Conservation (phyloP, 23 tunicate genomes). For the Diplosoma virens region DNA sequence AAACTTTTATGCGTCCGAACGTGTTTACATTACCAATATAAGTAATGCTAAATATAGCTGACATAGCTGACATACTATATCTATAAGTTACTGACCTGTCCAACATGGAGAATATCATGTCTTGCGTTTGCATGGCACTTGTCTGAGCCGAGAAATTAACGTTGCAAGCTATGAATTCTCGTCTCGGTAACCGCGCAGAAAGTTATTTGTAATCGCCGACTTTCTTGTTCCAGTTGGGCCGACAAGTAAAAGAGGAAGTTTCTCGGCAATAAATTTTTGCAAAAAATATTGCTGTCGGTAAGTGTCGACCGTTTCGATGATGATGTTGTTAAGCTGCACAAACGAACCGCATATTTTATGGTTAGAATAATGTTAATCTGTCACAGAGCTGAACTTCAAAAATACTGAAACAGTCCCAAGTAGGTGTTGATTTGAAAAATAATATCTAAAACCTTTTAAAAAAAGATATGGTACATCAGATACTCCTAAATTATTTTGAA, state of each 20-base stretch:
- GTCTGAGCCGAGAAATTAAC: conserved; percentile 90
- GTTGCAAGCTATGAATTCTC: conserved; percentile 50
- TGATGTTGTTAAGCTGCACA: conserved; percentile 67
- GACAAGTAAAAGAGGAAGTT: conserved; percentile 57
- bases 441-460: too few species aligned
- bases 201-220: conserved; percentile 75
- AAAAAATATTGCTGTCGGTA: conserved; percentile 73
- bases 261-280: conserved; percentile 37
- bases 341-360: too few species aligned
- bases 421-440: too few species aligned
- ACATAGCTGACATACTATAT: too few species aligned
- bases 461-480: too few species aligned
- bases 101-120: conserved; percentile 77
- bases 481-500: too few species aligned
- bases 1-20: too few species aligned
- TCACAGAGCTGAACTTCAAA: too few species aligned
- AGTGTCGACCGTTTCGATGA: conserved; percentile 85
- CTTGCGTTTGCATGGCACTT: conserved; percentile 82
- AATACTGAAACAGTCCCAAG: too few species aligned
- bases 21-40: too few species aligned
- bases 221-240: conserved; percentile 92
- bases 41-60: too few species aligned
- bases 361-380: too few species aligned
- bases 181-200: conserved; percentile 63
- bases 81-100: conserved; percentile 58